Evolutionary conservation across 2,113 vertebrate genomes (phyloP).

Genomic region (Gorsachius goisagi): DNA sequence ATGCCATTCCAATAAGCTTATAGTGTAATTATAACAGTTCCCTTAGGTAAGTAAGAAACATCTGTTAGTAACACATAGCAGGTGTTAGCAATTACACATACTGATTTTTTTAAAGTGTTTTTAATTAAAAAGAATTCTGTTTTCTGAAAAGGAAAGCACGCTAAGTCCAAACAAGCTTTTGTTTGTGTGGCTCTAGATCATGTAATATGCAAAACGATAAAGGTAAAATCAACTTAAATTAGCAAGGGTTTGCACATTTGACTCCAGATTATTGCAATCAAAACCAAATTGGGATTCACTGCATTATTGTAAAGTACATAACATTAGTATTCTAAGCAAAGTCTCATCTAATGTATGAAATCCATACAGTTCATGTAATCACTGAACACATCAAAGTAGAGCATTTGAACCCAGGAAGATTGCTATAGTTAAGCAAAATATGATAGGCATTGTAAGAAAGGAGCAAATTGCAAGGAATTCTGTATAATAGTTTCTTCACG

Average conservation of each 20-base stretch:
- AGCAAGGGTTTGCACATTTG: slow-evolving; percentile 43
- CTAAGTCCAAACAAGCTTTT: slow-evolving; percentile 71
- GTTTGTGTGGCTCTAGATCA: slow-evolving; percentile 56
- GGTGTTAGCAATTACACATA: slow-evolving; percentile 81
- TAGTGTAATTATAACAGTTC: slow-evolving; percentile 80
- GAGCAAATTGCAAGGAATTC: not conserved
- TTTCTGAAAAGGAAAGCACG: slow-evolving; percentile 71
- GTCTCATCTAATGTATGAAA: slow-evolving; percentile 36
- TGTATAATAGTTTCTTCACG: not conserved
- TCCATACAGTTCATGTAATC: slow-evolving; percentile 2
- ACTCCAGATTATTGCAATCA: slow-evolving; percentile 59
- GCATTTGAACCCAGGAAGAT: not conserved
- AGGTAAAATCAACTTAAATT: slow-evolving; percentile 67
- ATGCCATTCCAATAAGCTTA: slow-evolving; percentile 74
- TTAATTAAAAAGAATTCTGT: slow-evolving; percentile 82
- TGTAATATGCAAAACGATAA: slow-evolving; percentile 40
- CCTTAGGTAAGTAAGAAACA: slow-evolving; percentile 81
- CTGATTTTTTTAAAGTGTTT: slow-evolving; percentile 77
- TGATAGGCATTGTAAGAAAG: not conserved
- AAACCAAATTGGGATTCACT: slow-evolving; percentile 36
- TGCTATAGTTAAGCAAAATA: not conserved
- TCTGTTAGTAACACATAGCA: slow-evolving; percentile 80
- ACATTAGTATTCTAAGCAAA: slow-evolving; percentile 39
- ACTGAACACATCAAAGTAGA: not conserved
- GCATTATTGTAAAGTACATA: not conserved